These are phyloP conservation scores for Ferrisia virgata DNA, from an alignment of 2,888 invertebrate genomes.

Conservation along the genomic window DNA sequence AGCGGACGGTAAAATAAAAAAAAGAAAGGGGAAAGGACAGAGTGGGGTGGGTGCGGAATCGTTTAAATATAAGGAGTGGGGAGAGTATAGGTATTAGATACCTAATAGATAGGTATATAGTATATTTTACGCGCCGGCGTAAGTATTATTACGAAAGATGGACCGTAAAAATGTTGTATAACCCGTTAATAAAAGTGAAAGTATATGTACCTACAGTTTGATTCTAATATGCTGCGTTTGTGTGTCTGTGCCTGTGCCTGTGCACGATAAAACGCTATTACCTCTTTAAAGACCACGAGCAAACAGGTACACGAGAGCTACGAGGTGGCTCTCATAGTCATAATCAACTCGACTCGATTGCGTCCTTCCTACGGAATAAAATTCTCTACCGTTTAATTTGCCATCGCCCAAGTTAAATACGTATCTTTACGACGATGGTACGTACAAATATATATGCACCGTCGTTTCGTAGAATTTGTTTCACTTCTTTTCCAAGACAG, in stretches of 20 bases:
- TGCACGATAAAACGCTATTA: not conserved
- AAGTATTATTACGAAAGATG: conserved; percentile 42
- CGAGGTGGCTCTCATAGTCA: not conserved
- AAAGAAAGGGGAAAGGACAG: too few species aligned
- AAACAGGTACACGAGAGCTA: not conserved
- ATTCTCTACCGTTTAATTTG: not conserved
- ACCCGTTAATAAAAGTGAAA: conserved; percentile 42
- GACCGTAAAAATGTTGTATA: conserved; percentile 43
- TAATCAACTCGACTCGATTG: not conserved
- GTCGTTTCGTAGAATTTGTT: not conserved
- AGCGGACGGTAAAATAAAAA: too few species aligned
- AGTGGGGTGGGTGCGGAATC: not conserved
- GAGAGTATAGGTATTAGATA: not conserved
- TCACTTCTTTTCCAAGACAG: too few species aligned
- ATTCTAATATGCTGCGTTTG: not conserved
- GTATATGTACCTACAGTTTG: not conserved
- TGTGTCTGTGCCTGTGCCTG: not conserved
- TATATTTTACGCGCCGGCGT: conserved; percentile 20
- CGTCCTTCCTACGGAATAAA: not conserved
- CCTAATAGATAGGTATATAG: not conserved
- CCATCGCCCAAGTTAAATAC: too few species aligned
- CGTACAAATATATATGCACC: too few species aligned
- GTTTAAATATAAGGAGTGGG: too few species aligned
- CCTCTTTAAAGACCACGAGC: not conserved
- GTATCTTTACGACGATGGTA: not conserved